These are phyloP conservation scores for Empidonax traillii DNA, from an alignment of 2,113 vertebrate species.

Conservation along the genomic window DNA sequence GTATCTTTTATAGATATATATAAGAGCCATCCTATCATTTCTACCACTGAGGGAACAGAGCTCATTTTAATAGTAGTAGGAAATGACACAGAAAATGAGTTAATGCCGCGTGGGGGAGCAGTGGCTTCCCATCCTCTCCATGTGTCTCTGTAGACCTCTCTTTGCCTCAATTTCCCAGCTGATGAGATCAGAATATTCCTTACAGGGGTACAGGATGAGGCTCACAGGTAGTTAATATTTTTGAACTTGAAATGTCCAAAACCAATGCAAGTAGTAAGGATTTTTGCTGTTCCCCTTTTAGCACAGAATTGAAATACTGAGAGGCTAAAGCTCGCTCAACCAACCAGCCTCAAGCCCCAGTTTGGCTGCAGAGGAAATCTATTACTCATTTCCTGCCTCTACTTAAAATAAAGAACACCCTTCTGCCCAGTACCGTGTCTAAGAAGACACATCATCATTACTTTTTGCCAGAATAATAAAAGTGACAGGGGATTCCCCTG, in stretches of 20 bases:
- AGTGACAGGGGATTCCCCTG: slow-evolving; percentile 60
- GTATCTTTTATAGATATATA: neutral
- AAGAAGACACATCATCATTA: slow-evolving; percentile 28
- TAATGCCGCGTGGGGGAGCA: neutral
- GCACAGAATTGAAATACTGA: neutral
- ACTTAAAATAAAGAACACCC: slow-evolving; percentile 53
- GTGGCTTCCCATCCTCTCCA: neutral
- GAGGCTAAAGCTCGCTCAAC: neutral
- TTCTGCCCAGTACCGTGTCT: neutral
- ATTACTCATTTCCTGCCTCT: slow-evolving; percentile 52
- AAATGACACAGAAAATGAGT: neutral
- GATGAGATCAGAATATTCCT: neutral
- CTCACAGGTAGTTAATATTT: neutral
- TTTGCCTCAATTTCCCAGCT: neutral
- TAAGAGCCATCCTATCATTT: neutral
- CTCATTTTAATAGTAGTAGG: neutral
- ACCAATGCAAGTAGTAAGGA: neutral
- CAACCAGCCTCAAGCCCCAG: neutral
- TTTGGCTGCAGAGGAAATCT: slow-evolving; percentile 37
- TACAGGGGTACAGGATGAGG: neutral
- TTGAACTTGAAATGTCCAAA: neutral
- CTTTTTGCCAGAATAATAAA: slow-evolving; percentile 26
- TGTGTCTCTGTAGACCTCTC: neutral
- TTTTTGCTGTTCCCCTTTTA: neutral
- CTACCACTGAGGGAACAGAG: neutral